Evolutionary conservation across 2,888 invertebrate genomes (phyloP).

Genomic region (Aphodius granarius): DNA sequence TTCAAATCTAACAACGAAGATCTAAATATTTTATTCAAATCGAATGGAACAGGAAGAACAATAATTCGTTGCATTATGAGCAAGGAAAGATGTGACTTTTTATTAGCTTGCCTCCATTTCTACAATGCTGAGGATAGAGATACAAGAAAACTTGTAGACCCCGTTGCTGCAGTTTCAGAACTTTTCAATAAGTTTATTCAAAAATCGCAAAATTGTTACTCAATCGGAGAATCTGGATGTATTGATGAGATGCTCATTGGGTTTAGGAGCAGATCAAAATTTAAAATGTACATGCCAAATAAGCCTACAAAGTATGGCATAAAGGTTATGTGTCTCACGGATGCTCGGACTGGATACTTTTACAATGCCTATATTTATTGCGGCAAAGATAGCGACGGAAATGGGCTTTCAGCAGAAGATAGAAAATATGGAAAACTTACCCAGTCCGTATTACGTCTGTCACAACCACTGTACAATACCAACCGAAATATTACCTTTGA

Average conservation of each 20-base stretch:
- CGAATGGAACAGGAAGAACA: slow-evolving; percentile 12
- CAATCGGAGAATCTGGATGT: slow-evolving; percentile 12
- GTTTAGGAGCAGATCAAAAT: slow-evolving; percentile 29
- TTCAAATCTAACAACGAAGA: slow-evolving; percentile 4
- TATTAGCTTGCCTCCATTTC: slow-evolving; percentile 29
- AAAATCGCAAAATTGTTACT: slow-evolving; percentile 9
- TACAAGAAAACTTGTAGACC: slow-evolving; percentile 30
- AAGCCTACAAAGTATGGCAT: slow-evolving; percentile 40
- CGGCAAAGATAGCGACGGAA: slow-evolving; percentile 33
- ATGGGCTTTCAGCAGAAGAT: slow-evolving; percentile 16
- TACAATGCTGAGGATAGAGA: slow-evolving; percentile 31
- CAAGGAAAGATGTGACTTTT: slow-evolving; percentile 1
- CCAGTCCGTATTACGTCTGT: slow-evolving; percentile 23
- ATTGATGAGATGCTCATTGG: slow-evolving; percentile 28
- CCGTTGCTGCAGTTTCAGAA: slow-evolving; percentile 24
- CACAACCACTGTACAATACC: slow-evolving; percentile 24
- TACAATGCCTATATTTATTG: slow-evolving; percentile 35
- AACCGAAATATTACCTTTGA: slow-evolving; percentile 38
- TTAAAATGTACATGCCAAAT: slow-evolving; percentile 33
- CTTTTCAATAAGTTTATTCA: slow-evolving; percentile 28
- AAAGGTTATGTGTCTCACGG: slow-evolving; percentile 35
- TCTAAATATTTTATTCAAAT: neutral
- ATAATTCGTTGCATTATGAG: slow-evolving; percentile 11
- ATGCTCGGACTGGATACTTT: slow-evolving; percentile 33
- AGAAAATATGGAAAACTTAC: slow-evolving; percentile 18